phyloP scores from a whole-genome alignment of 2,888 invertebrate species.

The Endomychus coccineus region DNA sequence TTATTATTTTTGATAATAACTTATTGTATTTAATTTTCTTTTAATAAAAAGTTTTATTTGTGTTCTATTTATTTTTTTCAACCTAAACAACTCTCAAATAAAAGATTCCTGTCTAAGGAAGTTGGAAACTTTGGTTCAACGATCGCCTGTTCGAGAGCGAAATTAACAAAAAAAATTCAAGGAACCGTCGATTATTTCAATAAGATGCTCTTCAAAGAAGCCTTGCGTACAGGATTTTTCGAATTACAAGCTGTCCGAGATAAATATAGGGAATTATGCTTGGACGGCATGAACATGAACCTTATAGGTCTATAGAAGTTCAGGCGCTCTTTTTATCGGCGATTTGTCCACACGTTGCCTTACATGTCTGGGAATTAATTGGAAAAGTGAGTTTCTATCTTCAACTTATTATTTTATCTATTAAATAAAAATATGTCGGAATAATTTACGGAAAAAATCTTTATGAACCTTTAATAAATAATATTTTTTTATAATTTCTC shows the following conservation, averaged over 20 bases:
- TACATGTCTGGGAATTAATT: constrained; percentile 84
- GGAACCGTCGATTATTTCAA: constrained; percentile 79
- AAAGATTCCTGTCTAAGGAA: no score
- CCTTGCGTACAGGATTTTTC: constrained; percentile 86
- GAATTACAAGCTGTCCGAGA: constrained; percentile 89
- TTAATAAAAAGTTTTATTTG: no score
- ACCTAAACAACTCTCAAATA: no score
- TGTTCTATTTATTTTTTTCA: no score
- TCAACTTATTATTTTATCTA: no score
- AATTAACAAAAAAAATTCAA: constrained; percentile 77
- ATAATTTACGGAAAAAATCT: no score
- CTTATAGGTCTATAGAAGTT: constrained; percentile 79
- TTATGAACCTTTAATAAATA: no score
- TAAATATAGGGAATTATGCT: constrained; percentile 86
- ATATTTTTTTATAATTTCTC: no score
- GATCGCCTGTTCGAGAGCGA: constrained; percentile 88
- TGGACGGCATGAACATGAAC: constrained; percentile 71
- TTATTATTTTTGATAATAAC: no score
- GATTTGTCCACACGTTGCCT: constrained; percentile 96
- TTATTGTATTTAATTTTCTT: no score
- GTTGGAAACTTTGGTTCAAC: no score
- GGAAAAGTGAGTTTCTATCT: constrained; percentile 55
- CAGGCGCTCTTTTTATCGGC: constrained; percentile 88
- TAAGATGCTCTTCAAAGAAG: constrained; percentile 92
- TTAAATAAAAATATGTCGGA: no score